phyloP scores from a whole-genome alignment of 2,888 invertebrate genomes.

The Ypsolopha sequella region DNA sequence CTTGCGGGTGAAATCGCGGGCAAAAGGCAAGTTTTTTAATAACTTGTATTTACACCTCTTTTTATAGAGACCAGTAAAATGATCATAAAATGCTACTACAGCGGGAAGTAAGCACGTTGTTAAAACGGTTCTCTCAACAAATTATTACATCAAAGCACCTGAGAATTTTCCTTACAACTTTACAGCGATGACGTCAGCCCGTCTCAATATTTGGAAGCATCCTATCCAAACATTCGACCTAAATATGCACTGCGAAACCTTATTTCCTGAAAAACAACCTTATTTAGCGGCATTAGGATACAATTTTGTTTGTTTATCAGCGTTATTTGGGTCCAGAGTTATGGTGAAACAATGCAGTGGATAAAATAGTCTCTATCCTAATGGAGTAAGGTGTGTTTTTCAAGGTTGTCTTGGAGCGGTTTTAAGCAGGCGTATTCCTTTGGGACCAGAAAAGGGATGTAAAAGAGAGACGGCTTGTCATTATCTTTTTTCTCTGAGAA shows the following conservation, averaged over 20 bases:
- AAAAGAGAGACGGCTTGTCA: conserved; percentile 3
- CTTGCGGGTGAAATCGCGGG: too few species aligned
- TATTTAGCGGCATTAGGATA: background rate
- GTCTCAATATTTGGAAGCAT: conserved; percentile 1
- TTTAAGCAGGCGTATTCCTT: background rate
- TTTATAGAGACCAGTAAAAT: too few species aligned
- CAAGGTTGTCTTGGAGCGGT: background rate
- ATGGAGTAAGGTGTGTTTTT: background rate
- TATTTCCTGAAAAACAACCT: background rate
- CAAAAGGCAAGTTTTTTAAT: too few species aligned
- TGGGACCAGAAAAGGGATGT: background rate
- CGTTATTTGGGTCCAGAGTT: background rate
- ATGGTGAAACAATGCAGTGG: background rate
- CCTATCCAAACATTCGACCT: background rate
- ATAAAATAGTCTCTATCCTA: background rate
- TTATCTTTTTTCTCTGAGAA: conserved; percentile 3
- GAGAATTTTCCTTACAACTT: background rate
- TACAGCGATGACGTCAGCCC: background rate
- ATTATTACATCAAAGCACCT: background rate
- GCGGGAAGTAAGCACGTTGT: too few species aligned
- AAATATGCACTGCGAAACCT: background rate
- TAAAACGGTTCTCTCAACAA: background rate
- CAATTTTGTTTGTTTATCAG: background rate
- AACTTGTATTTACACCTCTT: too few species aligned
- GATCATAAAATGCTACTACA: too few species aligned